Evolutionary conservation across 2,888 invertebrate genomes (phyloP), one percentile per base, ranked within the genome.

Genomic region (Rhorus exstirpatorius): DNA sequence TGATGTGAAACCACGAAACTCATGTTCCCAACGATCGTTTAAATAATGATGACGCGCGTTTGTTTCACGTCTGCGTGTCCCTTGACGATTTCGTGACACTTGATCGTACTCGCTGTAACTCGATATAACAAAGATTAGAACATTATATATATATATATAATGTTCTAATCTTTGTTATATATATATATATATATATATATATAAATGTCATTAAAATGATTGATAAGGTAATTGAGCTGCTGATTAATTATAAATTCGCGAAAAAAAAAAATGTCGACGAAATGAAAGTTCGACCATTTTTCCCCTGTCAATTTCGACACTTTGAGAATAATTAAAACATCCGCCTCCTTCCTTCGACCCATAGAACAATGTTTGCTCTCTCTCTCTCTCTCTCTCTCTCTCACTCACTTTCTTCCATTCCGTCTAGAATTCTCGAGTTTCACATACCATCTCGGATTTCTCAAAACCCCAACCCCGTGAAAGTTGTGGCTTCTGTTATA

Each of bases 11-110:
- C 53, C 63, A 68, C 76, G 49, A 72, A 84, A 81, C 70, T 61
- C 41, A 46, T 63, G 79, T 84, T 84, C 84, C 75, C 83, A 81
- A 76, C 79, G 65, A 71, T 79, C 76, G 63, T 79, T 84, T 81
- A 83, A 83, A 68, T 53, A 17, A 53, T 55, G 76, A 81, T 81
- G 81, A 84, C 81, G 81, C 60, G 70, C 21, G 31, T 3, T 21
- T 61, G 51, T 71, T 49, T 53, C 58, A 38, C 72, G 19, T 10
- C 44, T 26, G 14, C 38, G 12, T 24, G 19, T 21, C 31, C 26
- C 65, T 19, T 31, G 58, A 44, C 71, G 65, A 76, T 75, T 71
- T 60, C 63, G 35, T 12, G 81, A 76, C 58, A 76, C 67, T 53
- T 41, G 70, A 76, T 77, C 67, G 75, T 38, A 21, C 53, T 19